phyloP scores from a whole-genome alignment of 2,113 vertebrate genomes.

The Pluvialis apricaria region DNA sequence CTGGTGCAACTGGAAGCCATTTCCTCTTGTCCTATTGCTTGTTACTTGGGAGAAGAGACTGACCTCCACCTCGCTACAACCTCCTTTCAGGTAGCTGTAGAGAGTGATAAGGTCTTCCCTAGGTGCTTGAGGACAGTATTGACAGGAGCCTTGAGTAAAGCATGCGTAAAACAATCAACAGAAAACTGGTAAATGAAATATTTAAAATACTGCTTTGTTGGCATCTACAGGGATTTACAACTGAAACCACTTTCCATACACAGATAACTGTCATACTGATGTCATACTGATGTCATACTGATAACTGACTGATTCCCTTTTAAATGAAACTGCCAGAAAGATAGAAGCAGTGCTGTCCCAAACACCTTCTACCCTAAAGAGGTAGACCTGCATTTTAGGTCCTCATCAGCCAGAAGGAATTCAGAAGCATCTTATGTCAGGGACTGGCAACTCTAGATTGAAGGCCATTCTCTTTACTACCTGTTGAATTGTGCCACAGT shows the following conservation, averaged over 20 bases:
- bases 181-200: neutral
- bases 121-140: neutral
- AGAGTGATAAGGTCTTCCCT: neutral
- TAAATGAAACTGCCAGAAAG: neutral
- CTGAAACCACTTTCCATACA: neutral
- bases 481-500: neutral
- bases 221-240: neutral
- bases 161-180: neutral
- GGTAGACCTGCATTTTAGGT: neutral
- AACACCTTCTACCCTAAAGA: neutral
- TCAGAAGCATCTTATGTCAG: neutral
- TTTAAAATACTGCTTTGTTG: neutral
- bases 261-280: neutral
- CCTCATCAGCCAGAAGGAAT: neutral
- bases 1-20: neutral
- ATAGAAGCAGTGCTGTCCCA: neutral
- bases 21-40: neutral
- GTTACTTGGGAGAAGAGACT: neutral
- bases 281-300: neutral
- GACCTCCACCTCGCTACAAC: neutral
- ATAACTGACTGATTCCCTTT: neutral
- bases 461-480: neutral
- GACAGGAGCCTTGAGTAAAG: neutral
- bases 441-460: neutral
- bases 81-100: neutral